A percentile compares a stretch with the other conserved stretches of the same genome.
Evolutionary conservation across 2,113 vertebrate genomes (phyloP).

Genomic region (human (Homo sapiens)): GRCh38 chr16:78633501-78634000

Average conservation of each 20-base stretch:
- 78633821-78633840: not conserved
- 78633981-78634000: not conserved
- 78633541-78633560: accelerated
- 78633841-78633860: not conserved
- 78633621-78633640: not conserved
- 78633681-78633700: not conserved
- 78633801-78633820: not conserved
- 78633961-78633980: not conserved
- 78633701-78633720: slow-evolving; percentile 38
- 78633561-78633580: not conserved
- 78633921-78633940: not conserved
- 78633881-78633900: not conserved
- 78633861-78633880: not conserved
- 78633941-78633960: not conserved
- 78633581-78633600: not conserved
- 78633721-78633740: slow-evolving; percentile 38
- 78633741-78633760: slow-evolving; percentile 43
- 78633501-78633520: not conserved
- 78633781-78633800: not conserved
- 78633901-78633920: not conserved
- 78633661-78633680: not conserved
- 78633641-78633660: not conserved
- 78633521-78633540: accelerated
- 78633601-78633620: not conserved
- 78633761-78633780: slow-evolving; percentile 43